Evolutionary conservation across 1,140 invertebrate genomes (phyloP), one percentile per base, ranked within the genome.

Genomic region (Heliconius eleuchia): DNA sequence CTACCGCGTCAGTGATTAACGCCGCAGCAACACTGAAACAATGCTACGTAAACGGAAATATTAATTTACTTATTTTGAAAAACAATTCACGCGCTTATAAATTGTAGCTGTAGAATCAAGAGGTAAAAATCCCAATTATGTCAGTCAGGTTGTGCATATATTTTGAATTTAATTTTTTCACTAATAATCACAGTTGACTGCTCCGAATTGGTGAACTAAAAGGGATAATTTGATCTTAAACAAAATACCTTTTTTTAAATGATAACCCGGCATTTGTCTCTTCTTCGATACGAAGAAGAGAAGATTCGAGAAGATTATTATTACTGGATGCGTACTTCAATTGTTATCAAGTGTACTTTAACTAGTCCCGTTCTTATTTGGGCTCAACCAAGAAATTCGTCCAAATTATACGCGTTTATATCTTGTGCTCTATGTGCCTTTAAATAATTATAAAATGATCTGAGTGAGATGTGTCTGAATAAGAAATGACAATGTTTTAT

Each of bases 1-100:
- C 71, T 93, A 74, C 92, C 91, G 84, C 86, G 91, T 23, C 91
- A 92, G 87, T 94, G 85, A 88, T 74, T 52, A 52, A 52, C 50
- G 6, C 5, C 50, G 6, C 50, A 52, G 18, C 50, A 52, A 52
- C 18, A 70, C 57, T 30, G 73, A n/a, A 71, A 8, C 39, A 46
- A 30, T 42, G 73, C 55, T 39, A 34, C 77, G n/a, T 13, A 76
- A 37, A 76, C 39, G 11, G 42, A 27, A 55, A 73, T 77, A 13
- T 74, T 74, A 2, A 23, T 57, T 57, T 57, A 23, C 55, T 23
- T 57, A 57, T 57, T 52, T 52, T 16, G 2, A n/a, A 57, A n/a
- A 57, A 23, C n/a, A n/a, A 46, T 52, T 19, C 50, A 19, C 55
- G n/a, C 55, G n/a, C 55, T 23, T 23, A 57, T 23, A 57, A 57